Evolutionary conservation across 1,140 invertebrate species (phyloP).

Genomic region (Caenorhabditis briggsae): DNA sequence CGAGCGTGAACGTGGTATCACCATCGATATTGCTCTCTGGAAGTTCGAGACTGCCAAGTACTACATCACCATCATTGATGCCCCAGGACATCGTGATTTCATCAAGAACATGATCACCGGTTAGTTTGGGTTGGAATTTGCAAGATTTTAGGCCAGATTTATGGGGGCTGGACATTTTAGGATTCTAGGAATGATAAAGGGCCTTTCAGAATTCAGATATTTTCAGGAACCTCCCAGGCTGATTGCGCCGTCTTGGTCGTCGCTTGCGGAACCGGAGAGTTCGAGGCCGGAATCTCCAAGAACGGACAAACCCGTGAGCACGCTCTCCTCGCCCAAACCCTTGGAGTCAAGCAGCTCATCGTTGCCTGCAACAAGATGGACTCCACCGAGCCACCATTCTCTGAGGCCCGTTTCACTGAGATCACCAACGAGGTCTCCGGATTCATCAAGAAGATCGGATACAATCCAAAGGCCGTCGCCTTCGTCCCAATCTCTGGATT

Average conservation of each 20-base stretch:
- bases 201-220: neutral
- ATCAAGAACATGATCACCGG: slow-evolving; percentile 99
- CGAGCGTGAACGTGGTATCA: slow-evolving; percentile 98
- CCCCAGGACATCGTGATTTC: slow-evolving; percentile 98
- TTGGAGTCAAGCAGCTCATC: slow-evolving; percentile 97
- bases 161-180: neutral
- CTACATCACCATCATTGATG: slow-evolving; percentile 98
- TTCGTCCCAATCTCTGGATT: slow-evolving; percentile 99
- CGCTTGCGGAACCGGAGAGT: slow-evolving; percentile 95
- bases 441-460: slow-evolving; percentile 96
- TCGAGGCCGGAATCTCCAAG: slow-evolving; percentile 98
- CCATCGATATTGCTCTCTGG: slow-evolving; percentile 98
- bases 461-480: slow-evolving; percentile 93
- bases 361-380: slow-evolving; percentile 97
- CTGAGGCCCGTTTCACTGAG: slow-evolving; percentile 91
- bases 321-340: slow-evolving; percentile 94
- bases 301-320: slow-evolving; percentile 99
- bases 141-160: neutral
- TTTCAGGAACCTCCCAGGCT: slow-evolving; percentile 81
- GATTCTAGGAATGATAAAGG: no score
- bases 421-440: slow-evolving; percentile 89
- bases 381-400: slow-evolving; percentile 94
- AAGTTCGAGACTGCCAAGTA: slow-evolving; percentile 98
- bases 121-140: slow-evolving; percentile 22
- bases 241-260: slow-evolving; percentile 98